A percentile compares a stretch with the other conserved stretches of the same genome.
Evolutionary conservation across 2,888 invertebrate species (phyloP).

Genomic region (Tetheella fluctuosa): DNA sequence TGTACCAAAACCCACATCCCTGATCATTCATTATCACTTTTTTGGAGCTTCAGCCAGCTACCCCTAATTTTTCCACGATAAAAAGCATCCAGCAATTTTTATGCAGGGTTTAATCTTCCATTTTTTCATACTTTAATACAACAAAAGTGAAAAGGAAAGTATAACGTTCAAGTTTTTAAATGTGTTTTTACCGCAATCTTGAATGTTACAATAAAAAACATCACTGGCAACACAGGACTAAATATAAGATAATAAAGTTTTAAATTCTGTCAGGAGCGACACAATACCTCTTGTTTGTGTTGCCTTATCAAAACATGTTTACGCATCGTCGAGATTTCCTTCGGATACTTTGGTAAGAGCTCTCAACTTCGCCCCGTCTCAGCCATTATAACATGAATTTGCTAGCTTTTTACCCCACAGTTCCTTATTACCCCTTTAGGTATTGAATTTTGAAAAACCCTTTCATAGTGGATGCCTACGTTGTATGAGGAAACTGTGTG

Average conservation of each 20-base stretch:
- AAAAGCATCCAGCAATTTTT: too few species aligned
- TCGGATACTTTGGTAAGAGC: slow-evolving; percentile 2
- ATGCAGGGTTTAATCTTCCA: too few species aligned
- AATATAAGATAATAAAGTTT: background rate
- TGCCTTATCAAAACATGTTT: slow-evolving; percentile 32
- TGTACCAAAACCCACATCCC: too few species aligned
- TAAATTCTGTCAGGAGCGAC: background rate
- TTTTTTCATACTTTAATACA: background rate
- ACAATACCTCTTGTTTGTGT: background rate
- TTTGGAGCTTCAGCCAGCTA: too few species aligned
- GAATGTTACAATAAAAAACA: background rate
- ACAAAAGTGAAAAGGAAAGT: background rate
- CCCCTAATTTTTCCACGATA: too few species aligned
- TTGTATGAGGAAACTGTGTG: too few species aligned
- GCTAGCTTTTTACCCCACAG: too few species aligned
- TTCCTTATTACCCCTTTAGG: too few species aligned
- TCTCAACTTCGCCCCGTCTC: slow-evolving; percentile 7
- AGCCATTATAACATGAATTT: background rate
- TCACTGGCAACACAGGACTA: background rate
- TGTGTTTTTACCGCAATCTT: background rate
- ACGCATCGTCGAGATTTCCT: slow-evolving; percentile 14
- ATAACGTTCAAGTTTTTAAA: background rate
- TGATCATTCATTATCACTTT: too few species aligned
- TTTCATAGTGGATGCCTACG: too few species aligned
- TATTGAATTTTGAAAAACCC: too few species aligned